Evolutionary conservation across 2,888 invertebrate genomes (phyloP), one percentile per base, ranked within the genome.

Genomic region (Epistrophella euchroma): DNA sequence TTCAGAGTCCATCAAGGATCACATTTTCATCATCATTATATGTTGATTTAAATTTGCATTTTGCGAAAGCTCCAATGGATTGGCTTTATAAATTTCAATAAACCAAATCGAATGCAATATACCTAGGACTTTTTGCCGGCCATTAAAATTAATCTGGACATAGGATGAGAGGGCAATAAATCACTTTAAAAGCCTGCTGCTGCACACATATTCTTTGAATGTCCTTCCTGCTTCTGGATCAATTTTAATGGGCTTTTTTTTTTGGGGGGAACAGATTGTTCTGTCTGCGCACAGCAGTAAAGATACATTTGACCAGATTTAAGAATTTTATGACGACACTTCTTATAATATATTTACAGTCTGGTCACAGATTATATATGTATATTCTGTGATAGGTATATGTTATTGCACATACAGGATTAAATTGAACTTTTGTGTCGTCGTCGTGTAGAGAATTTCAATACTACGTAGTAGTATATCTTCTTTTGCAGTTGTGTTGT

Each of bases 261-360:
- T 10, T 17, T 17, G 17, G 22, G 15, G 2, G 11, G 13, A 56
- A 32, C 66, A 66, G 47, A 62, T 37, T 64, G 32, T 17, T 9
- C 56, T 4, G 35, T 11, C 32, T 50, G 35, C 15, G 22, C 19
- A 11, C 9, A 73, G 56, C 56, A 35, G 28, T 40, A 25, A 52
- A 52, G 68, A 68, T 68, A 52, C 28, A 22, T 60, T 60, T 73
- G 60, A 13, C 32, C 28, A 81, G 43, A 68, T 76, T 81, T 71
- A 68, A 77, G 58, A 55, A 64, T 77, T 73, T 76, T 77, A 82
- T 72, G 71, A 64, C 35, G 40, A 58, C 47, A 76, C 50, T 56
- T 55, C 55, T 22, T 50, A 45, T 32, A 45, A 66, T 62, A 25
- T 37, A 56, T 56, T 32, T 60, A 37, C 19, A 6, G 32, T 37